Conservation (phyloP, 2,797 vertebrate species). For the Danio aesculapii region DNA sequence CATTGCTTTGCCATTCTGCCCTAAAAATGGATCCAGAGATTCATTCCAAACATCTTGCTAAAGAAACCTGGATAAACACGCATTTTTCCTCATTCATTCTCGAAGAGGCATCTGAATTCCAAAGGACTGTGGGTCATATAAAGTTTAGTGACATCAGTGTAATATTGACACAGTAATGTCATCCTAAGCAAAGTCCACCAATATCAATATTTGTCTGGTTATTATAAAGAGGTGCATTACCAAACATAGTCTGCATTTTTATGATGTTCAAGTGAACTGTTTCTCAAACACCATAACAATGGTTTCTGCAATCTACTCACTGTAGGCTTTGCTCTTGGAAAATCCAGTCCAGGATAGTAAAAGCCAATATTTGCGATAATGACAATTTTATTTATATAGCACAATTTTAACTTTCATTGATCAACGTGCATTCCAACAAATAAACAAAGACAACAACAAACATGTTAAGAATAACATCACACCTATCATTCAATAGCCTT, state of each 20-base stretch:
- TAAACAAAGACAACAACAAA: no score
- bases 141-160: conserved; percentile 3
- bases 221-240: background rate
- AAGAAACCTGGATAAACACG: background rate
- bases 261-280: background rate
- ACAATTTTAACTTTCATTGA: no score
- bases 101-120: conserved; percentile 5
- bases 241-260: conserved; percentile 3
- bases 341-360: background rate
- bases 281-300: background rate
- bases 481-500: no score
- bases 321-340: background rate
- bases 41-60: background rate
- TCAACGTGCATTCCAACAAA: no score
- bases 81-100: background rate
- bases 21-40: background rate
- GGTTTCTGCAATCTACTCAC: background rate
- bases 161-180: conserved; percentile 3
- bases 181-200: conserved; percentile 6
- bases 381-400: background rate
- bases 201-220: conserved; percentile 13
- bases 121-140: background rate
- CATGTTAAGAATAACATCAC: no score
- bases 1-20: background rate
- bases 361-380: background rate